Percentiles rank a stretch among this genome's conserved stretches.
Conservation (phyloP, 1,140 invertebrate species). For the Carcinoscorpius rotundicauda region DNA sequence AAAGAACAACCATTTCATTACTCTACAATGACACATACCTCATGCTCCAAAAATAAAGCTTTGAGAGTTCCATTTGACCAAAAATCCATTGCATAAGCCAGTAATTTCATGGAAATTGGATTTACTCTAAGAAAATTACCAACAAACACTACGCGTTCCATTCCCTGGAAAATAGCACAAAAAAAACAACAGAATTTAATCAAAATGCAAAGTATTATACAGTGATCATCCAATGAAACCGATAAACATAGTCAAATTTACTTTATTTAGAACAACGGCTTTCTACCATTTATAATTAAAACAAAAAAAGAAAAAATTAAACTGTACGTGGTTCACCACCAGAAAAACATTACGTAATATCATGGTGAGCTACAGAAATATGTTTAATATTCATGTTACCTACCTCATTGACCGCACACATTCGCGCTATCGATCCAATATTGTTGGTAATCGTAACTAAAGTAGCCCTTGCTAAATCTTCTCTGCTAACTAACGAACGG, state of each 20-base stretch:
- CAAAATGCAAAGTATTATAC: too few relatives aligned
- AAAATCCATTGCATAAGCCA: conserved; percentile 96
- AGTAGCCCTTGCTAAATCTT: conserved; percentile 88
- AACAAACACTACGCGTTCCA: conserved; percentile 75
- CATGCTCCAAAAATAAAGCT: conserved; percentile 90
- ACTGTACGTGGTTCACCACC: too few relatives aligned
- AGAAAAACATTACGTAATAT: too few relatives aligned
- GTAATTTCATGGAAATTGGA: conserved; percentile 90
- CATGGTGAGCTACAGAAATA: too few relatives aligned
- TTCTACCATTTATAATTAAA: too few relatives aligned
- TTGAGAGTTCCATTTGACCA: conserved; percentile 94
- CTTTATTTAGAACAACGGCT: too few relatives aligned
- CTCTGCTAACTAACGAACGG: conserved; percentile 58
- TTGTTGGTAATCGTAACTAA: conserved; percentile 98
- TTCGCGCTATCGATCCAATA: conserved; percentile 92
- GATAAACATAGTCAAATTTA: too few relatives aligned
- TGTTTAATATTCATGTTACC: background rate
- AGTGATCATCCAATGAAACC: too few relatives aligned
- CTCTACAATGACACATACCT: conserved; percentile 42
- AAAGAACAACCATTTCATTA: too few relatives aligned
- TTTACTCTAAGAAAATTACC: conserved; percentile 97
- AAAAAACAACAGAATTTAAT: too few relatives aligned
- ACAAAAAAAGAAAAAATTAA: too few relatives aligned
- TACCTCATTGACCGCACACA: conserved; percentile 92
- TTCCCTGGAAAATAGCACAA: conserved; percentile 41